Percentiles rank a stretch among this genome's conserved stretches.
Conservation (phyloP, 2,797 vertebrate genomes). For the Takifugu rubripes region DNA sequence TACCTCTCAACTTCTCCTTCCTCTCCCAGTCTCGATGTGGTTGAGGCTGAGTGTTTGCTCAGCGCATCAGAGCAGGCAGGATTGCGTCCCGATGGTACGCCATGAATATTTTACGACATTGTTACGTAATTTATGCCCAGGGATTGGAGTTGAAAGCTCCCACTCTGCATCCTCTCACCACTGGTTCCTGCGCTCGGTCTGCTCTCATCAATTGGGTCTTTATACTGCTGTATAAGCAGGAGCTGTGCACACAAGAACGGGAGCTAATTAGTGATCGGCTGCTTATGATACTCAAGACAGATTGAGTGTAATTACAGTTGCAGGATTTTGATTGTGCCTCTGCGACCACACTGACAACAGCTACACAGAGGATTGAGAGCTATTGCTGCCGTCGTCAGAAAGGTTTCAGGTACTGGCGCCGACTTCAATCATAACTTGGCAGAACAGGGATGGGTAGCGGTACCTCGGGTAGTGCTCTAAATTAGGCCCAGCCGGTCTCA, state of each 20-base stretch:
- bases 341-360: conserved; percentile 33
- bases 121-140: conserved; percentile 61
- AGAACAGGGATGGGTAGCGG: conserved; percentile 18
- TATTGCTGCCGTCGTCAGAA: conserved; percentile 39
- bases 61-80: conserved; percentile 64
- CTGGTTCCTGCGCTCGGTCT: conserved; percentile 40
- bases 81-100: conserved; percentile 55
- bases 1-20: conserved; percentile 40
- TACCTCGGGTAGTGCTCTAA: conserved; percentile 30
- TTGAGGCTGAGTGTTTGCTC: conserved; percentile 64
- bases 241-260: conserved; percentile 45
- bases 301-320: conserved; percentile 57
- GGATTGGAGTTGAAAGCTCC: conserved; percentile 63
- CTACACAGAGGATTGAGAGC: conserved; percentile 18
- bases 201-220: conserved; percentile 46
- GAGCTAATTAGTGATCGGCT: conserved; percentile 60
- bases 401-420: conserved; percentile 44
- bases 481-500: conserved; percentile 44
- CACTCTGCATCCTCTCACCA: conserved; percentile 44
- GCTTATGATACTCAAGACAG: conserved; percentile 57
- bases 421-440: conserved; percentile 57
- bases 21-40: conserved; percentile 43
- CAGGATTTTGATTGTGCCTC: conserved; percentile 49
- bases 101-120: conserved; percentile 74
- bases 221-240: conserved; percentile 50